Base-by-base conservation (phyloP, 2,888 invertebrate species). In the Omphaloscelis lunosa region DNA sequence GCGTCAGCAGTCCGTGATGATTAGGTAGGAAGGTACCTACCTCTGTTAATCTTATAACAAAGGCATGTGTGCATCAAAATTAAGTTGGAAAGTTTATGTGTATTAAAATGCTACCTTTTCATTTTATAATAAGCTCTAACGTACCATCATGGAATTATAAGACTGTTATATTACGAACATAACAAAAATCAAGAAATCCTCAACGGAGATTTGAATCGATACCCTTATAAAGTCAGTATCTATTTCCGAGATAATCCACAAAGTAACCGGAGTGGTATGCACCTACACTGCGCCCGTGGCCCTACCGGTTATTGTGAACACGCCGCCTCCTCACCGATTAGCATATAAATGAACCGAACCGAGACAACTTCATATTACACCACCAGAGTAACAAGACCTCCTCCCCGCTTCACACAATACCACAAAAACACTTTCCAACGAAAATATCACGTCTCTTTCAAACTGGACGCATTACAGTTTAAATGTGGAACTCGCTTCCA, bases 311-410 rank as follows among this genome's bases (percentile, higher is more conserved):
- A 92, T 92, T 92, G 91, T 91, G 87, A 92, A 90, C 90, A 88
- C 85, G 91, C 94, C 93, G 92, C 95, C 95, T 95, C 91, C 94
- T 93, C 89, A 79, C 91, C 88, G 91, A 96, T 96, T 96, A 96
- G 93, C 96, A 96, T 96, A 96, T 96, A 96, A 96, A 96, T 96
- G 95, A 96, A 95, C 93, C 91, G 85, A 92, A 92, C 93, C 94
- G 91, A 95, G 93, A 96, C 95, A 94, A 95, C 96, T 96, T 95
- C 93, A 96, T 96, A 95, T 90, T 90, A 92, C 83, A 86, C 89
- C 84, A 89, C 95, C 93, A 94, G 48, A 83, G 41, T 90, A 90
- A 82, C 61, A 48, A 76, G 93, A 92, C 76, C 94, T 88, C 39
- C 88, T 89, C 86, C 86, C 74, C 87, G 79, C 85, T 86, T 15